Evolutionary conservation across 1,140 invertebrate genomes (phyloP).

Genomic region (Procambarus clarkii): DNA sequence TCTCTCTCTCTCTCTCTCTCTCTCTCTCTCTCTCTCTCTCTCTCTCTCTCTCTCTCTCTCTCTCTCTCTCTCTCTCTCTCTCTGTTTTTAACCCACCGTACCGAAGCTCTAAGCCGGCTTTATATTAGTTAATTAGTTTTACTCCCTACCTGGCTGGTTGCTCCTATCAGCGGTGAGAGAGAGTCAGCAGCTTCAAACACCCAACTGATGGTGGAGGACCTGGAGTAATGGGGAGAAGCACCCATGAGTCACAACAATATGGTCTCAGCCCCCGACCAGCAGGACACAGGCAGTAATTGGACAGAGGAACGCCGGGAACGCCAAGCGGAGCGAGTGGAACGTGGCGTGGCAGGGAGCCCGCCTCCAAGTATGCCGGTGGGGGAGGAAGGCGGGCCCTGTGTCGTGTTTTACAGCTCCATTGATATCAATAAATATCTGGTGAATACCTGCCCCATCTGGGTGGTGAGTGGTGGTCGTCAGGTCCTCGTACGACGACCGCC

Average conservation of each 20-base stretch:
- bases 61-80: too few species aligned
- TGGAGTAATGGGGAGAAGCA: neutral
- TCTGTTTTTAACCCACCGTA: too few species aligned
- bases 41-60: too few species aligned
- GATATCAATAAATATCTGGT: slow-evolving; percentile 25
- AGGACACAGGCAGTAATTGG: slow-evolving; percentile 37
- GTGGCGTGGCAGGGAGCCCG: slow-evolving; percentile 1
- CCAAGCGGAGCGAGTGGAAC: slow-evolving; percentile 5
- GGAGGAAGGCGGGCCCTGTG: neutral
- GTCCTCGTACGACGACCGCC: too few species aligned
- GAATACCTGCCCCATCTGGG: neutral
- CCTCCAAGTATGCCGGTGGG: neutral
- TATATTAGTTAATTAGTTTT: too few species aligned
- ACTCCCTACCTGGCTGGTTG: too few species aligned
- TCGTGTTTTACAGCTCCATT: slow-evolving; percentile 35
- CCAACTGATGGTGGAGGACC: too few species aligned
- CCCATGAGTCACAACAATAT: slow-evolving; percentile 10
- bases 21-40: too few species aligned
- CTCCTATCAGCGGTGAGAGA: too few species aligned
- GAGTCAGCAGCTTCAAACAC: too few species aligned
- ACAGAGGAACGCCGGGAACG: slow-evolving; percentile 38
- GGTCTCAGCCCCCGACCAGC: neutral
- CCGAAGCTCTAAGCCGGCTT: too few species aligned
- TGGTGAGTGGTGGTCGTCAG: neutral
- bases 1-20: too few species aligned